A percentile compares a stretch with the other conserved stretches of the same genome.
Conservation (phyloP, 1,140 invertebrate genomes). For the Drosophila erecta region DNA sequence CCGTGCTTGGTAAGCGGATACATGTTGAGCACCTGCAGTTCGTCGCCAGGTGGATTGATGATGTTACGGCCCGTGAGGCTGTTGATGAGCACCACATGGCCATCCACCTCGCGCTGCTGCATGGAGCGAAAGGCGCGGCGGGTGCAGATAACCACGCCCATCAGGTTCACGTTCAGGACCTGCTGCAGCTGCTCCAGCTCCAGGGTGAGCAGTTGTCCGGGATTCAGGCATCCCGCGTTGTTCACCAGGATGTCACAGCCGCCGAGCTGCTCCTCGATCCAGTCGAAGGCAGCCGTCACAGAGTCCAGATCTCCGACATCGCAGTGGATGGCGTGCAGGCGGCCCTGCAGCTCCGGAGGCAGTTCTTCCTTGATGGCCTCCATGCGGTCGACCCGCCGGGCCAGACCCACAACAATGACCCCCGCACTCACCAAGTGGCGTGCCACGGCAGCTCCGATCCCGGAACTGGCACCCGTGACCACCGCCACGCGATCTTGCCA, state of each 20-base stretch:
- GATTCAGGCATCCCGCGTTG: constrained; percentile 87
- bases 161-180: constrained; percentile 89
- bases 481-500: constrained; percentile 87
- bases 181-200: constrained; percentile 50
- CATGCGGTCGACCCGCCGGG: constrained; percentile 87
- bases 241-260: constrained; percentile 90
- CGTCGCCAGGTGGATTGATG: constrained; percentile 45
- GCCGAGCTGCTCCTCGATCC: constrained; percentile 87
- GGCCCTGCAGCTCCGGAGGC: constrained; percentile 61
- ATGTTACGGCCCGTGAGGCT: constrained; percentile 66
- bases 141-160: constrained; percentile 88
- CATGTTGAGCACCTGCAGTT: constrained; percentile 61
- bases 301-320: constrained; percentile 89
- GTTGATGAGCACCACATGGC: constrained; percentile 86
- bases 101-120: constrained; percentile 87
- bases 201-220: constrained; percentile 57
- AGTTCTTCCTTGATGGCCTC: constrained; percentile 83
- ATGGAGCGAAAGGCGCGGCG: constrained; percentile 89
- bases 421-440: constrained; percentile 87
- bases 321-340: constrained; percentile 85
- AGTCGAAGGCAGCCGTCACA: constrained; percentile 88
- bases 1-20: constrained; percentile 87
- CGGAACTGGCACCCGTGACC: constrained; percentile 89
- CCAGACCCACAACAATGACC: constrained; percentile 89
- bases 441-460: constrained; percentile 88